Percentiles rank a stretch among this genome's conserved stretches.
Conservation (phyloP, 1,140 invertebrate genomes). For the Drosophila lacteicornis region DNA sequence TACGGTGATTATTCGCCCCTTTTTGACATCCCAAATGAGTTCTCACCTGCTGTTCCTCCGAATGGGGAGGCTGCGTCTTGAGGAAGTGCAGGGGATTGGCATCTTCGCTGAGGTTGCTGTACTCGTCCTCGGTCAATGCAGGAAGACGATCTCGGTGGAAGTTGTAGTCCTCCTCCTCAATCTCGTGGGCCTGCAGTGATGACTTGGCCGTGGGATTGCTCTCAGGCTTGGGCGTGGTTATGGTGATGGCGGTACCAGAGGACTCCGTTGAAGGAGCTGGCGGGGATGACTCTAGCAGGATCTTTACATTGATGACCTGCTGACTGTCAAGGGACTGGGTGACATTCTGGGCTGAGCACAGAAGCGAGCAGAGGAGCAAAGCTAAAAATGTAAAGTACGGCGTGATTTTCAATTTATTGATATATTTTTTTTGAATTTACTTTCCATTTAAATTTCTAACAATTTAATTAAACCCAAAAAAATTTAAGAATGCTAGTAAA, state of each 20-base stretch:
- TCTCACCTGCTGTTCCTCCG: constrained; percentile 1
- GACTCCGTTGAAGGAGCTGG: background rate
- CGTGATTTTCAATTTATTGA: background rate
- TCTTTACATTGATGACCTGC: constrained; percentile 19
- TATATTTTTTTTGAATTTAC: background rate
- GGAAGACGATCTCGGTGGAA: constrained; percentile 61
- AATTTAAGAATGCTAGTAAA: too few species aligned
- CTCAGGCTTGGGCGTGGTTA: constrained; percentile 23
- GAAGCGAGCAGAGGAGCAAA: constrained; percentile 21
- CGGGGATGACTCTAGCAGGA: constrained; percentile 6
- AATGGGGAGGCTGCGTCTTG: constrained; percentile 31
- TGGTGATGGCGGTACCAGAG: background rate
- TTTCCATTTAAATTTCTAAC: background rate
- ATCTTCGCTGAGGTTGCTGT: constrained; percentile 54
- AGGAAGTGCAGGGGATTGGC: constrained; percentile 71
- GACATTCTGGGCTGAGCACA: constrained; percentile 26
- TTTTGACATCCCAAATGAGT: background rate
- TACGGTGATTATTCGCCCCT: too few species aligned
- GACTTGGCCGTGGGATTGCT: constrained; percentile 26
- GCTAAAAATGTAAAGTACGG: constrained; percentile 19
- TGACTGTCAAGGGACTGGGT: background rate
- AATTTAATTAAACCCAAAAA: too few species aligned
- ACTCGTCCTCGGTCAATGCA: constrained; percentile 52
- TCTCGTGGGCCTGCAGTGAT: constrained; percentile 2
- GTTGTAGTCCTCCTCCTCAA: constrained; percentile 56